Conservation (phyloP, 1,140 invertebrate genomes). For the Eufriesea mexicana region DNA sequence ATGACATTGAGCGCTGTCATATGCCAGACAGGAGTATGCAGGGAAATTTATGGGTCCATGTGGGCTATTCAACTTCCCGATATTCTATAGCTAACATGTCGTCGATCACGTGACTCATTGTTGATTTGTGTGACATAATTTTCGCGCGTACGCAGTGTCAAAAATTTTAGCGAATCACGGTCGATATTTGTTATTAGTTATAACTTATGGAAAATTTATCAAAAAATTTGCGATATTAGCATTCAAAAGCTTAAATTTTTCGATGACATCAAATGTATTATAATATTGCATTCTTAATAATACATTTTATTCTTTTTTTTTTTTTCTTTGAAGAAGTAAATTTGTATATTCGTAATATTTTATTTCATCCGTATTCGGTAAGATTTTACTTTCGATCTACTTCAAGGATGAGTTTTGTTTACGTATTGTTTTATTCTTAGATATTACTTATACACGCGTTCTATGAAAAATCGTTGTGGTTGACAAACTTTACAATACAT, state of each 20-base stretch:
- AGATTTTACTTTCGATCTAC: no score
- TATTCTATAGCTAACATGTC: constrained; percentile 33
- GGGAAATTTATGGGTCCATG: constrained; percentile 2
- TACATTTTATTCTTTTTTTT: neutral
- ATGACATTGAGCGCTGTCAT: constrained; percentile 68
- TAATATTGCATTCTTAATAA: neutral
- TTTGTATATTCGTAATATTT: neutral
- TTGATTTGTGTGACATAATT: constrained; percentile 18
- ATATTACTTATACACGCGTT: neutral
- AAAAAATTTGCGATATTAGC: neutral
- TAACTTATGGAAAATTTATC: neutral
- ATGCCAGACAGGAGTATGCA: constrained; percentile 63
- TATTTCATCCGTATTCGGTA: neutral
- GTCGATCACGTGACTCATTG: constrained; percentile 41
- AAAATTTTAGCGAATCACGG: neutral
- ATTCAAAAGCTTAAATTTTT: neutral
- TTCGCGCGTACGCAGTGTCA: constrained; percentile 13
- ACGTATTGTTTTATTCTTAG: no score
- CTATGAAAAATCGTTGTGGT: neutral
- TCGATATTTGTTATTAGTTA: neutral
- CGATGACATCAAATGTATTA: neutral
- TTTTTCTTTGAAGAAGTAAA: neutral
- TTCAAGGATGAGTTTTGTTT: neutral
- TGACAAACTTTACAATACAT: constrained; percentile 19
- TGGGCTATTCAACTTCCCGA: neutral